Base-by-base conservation (phyloP, 2,113 vertebrate genomes). In the Melierax canorus region DNA sequence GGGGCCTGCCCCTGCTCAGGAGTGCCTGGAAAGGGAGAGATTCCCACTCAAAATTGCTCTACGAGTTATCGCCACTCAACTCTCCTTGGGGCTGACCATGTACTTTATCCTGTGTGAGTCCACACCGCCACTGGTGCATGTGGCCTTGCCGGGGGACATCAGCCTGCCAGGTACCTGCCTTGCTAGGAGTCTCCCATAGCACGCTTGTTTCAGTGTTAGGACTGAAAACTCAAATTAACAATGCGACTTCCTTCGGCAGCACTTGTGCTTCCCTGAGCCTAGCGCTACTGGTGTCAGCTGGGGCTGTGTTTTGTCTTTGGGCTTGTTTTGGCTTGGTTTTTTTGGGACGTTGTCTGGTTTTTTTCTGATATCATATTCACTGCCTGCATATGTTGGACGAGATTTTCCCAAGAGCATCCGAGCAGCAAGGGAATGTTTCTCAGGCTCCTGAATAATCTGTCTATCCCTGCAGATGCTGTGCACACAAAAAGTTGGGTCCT, bases 21-120 rank as follows among this genome's bases (percentile, higher is more conserved):
- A 39, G 36, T 7, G 21, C 7, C 43, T 32, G 38, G 14, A 39
- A 62, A 41, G 39, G 16, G 32, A 55, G 60, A 66, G 78, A 23
- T 41, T 77, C 32, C 39, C 19, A 10, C 55, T 21, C 39, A 4
- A 0, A 73, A 34, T 4, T 7, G 6, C 58, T 14, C 81, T 1
- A 0, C 1, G 14, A 21, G 15, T 16, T 48, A 7, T 1, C 5
- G 1, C 16, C 11, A 3, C 11, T 11, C 71, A 10, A 0, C 39
- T 63, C 11, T 12, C 20, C n/a, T 9, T 10, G 23, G 63, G 51
- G 14, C 27, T 26, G 81, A 4, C 21, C 4, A 0, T 1, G 36
- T 20, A 2, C 38, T 9, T 32, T 19, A 8, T 30, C 30, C 36
- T 16, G 2, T 2, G 2, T 2, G 29, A 38, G 43, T 6, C 45